phyloP scores from a whole-genome alignment of 2,113 vertebrate species.

The Tretioscincus oriximinensis region DNA sequence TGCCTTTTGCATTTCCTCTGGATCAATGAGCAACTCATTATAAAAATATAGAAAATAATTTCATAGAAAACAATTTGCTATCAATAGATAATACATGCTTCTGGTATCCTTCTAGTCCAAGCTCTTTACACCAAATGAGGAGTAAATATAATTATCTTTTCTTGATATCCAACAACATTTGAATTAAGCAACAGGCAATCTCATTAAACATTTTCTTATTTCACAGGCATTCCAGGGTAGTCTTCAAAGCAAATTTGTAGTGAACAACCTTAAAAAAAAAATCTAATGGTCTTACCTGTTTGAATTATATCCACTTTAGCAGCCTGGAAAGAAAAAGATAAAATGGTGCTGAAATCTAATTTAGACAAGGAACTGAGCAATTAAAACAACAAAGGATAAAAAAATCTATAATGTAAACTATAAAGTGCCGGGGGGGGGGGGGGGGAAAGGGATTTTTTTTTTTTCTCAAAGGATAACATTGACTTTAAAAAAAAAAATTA shows the following conservation, averaged over 20 bases:
- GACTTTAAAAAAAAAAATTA: no score
- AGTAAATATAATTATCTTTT: not conserved
- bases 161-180: not conserved
- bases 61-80: no score
- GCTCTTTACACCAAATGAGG: not conserved
- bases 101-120: not conserved
- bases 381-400: not conserved
- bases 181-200: not conserved
- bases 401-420: not conserved
- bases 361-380: not conserved
- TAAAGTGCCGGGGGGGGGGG: not conserved
- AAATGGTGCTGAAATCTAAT: not conserved
- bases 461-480: no score
- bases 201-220: not conserved
- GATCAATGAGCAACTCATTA: no score
- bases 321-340: constrained; percentile 60
- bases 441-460: no score
- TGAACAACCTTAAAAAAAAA: no score
- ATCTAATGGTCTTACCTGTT: constrained; percentile 67
- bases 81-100: no score
- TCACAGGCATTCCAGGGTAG: no score
- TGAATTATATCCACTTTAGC: constrained; percentile 65
- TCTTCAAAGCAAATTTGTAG: no score
- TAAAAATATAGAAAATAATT: no score
- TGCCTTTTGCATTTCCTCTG: no score